These are phyloP conservation scores for Tachina grossa DNA, from an alignment of 2,888 invertebrate genomes.

Conservation along the genomic window DNA sequence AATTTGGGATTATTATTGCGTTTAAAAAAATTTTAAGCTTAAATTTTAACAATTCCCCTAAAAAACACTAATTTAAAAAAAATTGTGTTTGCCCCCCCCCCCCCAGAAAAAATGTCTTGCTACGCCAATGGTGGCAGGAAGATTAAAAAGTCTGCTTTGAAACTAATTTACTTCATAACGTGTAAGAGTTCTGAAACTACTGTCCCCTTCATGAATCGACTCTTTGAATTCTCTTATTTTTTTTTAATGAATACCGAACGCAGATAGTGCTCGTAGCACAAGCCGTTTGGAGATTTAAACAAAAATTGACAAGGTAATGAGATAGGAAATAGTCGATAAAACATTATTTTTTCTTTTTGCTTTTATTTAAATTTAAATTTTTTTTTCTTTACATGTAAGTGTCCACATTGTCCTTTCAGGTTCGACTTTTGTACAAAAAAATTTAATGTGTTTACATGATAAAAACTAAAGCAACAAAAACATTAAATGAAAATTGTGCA, in stretches of 20 bases:
- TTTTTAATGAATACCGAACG: neutral
- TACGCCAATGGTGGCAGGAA: too few relatives aligned
- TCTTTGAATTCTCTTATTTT: conserved; percentile 15
- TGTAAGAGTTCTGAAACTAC: neutral
- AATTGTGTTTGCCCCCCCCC: too few relatives aligned
- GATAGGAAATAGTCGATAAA: conserved; percentile 80
- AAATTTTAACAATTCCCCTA: too few relatives aligned
- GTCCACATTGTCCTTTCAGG: conserved; percentile 13
- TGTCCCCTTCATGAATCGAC: neutral
- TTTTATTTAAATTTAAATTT: conserved; percentile 43
- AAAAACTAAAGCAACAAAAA: conserved; percentile 48
- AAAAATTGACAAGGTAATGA: conserved; percentile 76
- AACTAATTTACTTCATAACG: too few relatives aligned
- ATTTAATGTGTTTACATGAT: conserved; percentile 64
- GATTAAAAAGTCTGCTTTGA: too few relatives aligned
- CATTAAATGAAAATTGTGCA: conserved; percentile 27
- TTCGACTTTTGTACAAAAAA: conserved; percentile 42
- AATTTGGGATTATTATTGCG: too few relatives aligned
- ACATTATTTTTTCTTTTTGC: conserved; percentile 55
- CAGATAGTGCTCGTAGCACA: neutral
- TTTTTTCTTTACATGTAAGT: conserved; percentile 13
- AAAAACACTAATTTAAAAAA: too few relatives aligned
- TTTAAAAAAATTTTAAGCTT: too few relatives aligned
- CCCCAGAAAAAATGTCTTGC: too few relatives aligned
- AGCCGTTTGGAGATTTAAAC: conserved; percentile 57